phyloP scores from a whole-genome alignment of 2,113 vertebrate species.

The Scomber scombrus region DNA sequence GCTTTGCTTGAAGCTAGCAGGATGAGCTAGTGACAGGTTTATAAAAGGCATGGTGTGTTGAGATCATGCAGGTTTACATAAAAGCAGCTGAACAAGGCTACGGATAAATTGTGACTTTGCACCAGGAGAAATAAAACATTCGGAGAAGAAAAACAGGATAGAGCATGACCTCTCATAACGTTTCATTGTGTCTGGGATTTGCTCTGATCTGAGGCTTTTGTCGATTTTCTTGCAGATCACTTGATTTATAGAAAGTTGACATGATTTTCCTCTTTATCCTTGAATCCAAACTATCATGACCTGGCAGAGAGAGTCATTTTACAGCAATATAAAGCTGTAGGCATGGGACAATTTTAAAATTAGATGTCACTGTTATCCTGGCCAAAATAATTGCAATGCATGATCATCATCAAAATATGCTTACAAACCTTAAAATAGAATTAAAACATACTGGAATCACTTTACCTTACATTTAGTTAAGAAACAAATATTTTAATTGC shows the following conservation, averaged over 20 bases:
- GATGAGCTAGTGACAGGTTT: constrained; percentile 21
- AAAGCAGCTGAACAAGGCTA: background rate
- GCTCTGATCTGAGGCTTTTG: background rate
- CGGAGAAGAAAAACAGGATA: background rate
- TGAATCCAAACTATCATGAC: background rate
- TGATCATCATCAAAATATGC: too few species aligned
- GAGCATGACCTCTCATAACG: background rate
- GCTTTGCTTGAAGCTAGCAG: constrained; percentile 9
- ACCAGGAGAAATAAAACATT: constrained; percentile 3
- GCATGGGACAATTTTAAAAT: too few species aligned
- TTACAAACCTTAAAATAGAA: too few species aligned
- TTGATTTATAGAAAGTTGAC: background rate
- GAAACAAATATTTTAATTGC: too few species aligned
- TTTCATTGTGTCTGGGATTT: background rate
- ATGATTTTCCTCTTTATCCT: background rate
- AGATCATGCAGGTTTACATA: constrained; percentile 10
- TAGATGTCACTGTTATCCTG: too few species aligned
- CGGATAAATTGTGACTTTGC: background rate
- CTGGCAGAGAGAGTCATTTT: background rate
- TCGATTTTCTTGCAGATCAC: background rate
- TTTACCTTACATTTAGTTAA: too few species aligned
- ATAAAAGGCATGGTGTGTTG: constrained; percentile 20
- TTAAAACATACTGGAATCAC: too few species aligned
- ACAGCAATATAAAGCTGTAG: background rate
- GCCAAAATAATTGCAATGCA: too few species aligned